phyloP scores from a whole-genome alignment of 2,113 vertebrate species.

The Chrysochloris asiatica region DNA sequence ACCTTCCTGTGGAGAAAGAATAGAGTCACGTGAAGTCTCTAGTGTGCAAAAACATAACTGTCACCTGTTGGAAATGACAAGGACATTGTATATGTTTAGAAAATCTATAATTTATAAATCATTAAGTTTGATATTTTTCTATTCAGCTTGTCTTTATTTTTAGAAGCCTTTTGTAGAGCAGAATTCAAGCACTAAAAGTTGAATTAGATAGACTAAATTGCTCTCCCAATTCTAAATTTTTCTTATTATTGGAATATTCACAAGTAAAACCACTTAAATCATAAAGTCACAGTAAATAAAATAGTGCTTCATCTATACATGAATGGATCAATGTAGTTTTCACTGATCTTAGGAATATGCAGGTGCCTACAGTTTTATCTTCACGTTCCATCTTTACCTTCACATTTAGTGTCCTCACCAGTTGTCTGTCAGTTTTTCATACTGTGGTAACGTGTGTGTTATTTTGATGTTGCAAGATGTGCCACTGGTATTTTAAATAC shows the following conservation, averaged over 20 bases:
- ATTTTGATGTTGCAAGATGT: too few relatives aligned
- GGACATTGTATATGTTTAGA: neutral
- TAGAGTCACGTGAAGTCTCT: neutral
- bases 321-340: too few relatives aligned
- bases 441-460: too few relatives aligned
- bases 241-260: neutral
- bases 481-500: too few relatives aligned
- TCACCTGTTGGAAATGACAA: neutral
- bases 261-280: neutral
- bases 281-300: neutral
- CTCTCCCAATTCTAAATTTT: slow-evolving; percentile 1
- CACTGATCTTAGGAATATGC: too few relatives aligned
- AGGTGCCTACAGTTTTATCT: neutral
- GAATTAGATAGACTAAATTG: neutral
- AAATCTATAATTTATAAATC: neutral
- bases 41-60: neutral
- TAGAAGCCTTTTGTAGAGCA: neutral
- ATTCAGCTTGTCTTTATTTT: slow-evolving; percentile 1
- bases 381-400: neutral
- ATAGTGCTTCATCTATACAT: neutral
- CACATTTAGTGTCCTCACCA: neutral
- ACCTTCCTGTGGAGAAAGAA: neutral
- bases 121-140: neutral
- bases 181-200: neutral
- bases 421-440: neutral